Percentiles rank a stretch among this genome's conserved stretches.
These are phyloP conservation scores for Drosophila quinaria DNA, from an alignment of 2,888 invertebrate genomes.

Conservation along the genomic window DNA sequence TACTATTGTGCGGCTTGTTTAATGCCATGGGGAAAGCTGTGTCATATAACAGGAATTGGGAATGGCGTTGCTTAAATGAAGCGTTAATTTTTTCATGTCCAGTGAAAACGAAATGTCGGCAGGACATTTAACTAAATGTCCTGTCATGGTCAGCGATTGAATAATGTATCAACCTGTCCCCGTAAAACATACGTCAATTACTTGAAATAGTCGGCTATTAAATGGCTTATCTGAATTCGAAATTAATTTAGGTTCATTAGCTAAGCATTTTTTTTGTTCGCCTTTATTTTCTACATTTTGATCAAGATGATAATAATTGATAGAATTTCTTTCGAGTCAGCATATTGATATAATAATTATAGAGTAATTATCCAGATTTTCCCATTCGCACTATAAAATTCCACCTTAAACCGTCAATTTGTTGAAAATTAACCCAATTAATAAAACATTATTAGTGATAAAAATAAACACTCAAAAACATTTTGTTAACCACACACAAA, in stretches of 20 bases:
- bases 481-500: conserved; percentile 14
- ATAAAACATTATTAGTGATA: conserved; percentile 5
- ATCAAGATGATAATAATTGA: conserved; percentile 14
- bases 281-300: neutral
- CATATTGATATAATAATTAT: neutral
- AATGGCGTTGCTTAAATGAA: conserved; percentile 3
- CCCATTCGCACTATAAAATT: neutral
- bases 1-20: conserved; percentile 16
- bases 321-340: neutral
- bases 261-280: neutral
- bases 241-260: conserved; percentile 33
- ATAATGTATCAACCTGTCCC: conserved; percentile 53
- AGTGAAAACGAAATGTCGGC: conserved; percentile 59
- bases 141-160: conserved; percentile 44
- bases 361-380: neutral
- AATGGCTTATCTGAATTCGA: conserved; percentile 26
- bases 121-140: conserved; percentile 32
- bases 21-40: neutral
- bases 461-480: neutral
- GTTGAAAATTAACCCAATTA: neutral
- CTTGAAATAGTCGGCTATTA: conserved; percentile 21
- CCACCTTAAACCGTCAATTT: conserved; percentile 1
- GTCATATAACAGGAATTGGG: no score
- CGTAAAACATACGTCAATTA: conserved; percentile 37
- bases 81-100: conserved; percentile 19